Conservation (phyloP, 2,797 vertebrate genomes). For the Neosalanx taihuensis region DNA sequence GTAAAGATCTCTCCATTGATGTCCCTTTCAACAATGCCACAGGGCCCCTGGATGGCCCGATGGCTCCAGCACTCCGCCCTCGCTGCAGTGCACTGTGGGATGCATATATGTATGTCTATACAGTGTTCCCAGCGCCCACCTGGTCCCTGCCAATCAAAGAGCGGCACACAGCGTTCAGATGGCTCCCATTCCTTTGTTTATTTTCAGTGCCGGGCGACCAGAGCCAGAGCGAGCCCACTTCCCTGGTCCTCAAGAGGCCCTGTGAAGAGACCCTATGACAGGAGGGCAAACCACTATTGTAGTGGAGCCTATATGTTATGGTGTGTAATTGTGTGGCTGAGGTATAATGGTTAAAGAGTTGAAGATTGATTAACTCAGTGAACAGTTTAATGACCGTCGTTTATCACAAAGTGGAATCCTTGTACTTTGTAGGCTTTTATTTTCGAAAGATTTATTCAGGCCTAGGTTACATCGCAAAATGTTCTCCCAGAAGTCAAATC, state of each 20-base stretch:
- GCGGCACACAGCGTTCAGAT: conserved; percentile 49
- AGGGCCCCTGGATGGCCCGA: background rate
- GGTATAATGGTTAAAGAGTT: background rate
- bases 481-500: no score
- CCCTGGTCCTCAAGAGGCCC: conserved; percentile 28
- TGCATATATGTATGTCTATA: background rate
- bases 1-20: conserved; percentile 23
- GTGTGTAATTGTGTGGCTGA: background rate
- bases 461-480: no score
- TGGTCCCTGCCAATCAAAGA: conserved; percentile 64
- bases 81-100: background rate
- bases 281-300: background rate
- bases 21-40: conserved; percentile 25
- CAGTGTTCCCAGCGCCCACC: conserved; percentile 37
- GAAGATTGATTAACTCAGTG: background rate
- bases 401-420: background rate
- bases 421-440: background rate
- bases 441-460: background rate
- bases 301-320: background rate
- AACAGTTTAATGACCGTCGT: background rate
- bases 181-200: conserved; percentile 60
- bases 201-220: conserved; percentile 53
- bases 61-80: no score
- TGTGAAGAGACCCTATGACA: conserved; percentile 8
- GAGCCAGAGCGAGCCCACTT: conserved; percentile 25